A percentile compares a stretch with the other conserved stretches of the same genome.
Evolutionary conservation across 2,888 invertebrate genomes (phyloP).

Genomic region (Caenorhabditis sp.): DNA sequence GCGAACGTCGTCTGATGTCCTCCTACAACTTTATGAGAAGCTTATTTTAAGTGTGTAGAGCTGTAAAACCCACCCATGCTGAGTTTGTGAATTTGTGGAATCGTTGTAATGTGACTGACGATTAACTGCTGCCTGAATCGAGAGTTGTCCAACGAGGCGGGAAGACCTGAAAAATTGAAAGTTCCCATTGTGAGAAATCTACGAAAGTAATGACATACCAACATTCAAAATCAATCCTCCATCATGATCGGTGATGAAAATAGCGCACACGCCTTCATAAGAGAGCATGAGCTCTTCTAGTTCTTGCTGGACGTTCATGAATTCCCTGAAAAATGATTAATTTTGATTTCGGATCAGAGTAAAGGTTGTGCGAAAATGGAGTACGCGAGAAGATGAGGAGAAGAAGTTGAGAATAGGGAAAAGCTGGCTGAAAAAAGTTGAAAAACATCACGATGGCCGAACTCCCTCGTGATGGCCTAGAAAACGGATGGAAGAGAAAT

Average conservation of each 20-base stretch:
- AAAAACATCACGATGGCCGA: conserved; percentile 32
- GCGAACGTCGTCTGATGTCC: conserved; percentile 59
- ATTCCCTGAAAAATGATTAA: background rate
- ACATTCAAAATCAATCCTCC: conserved; percentile 63
- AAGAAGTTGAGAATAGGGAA: background rate
- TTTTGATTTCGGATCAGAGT: too few species aligned
- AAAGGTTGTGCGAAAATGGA: too few species aligned
- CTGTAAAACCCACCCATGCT: conserved; percentile 35
- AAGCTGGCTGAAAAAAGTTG: conserved; percentile 25
- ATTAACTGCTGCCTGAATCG: conserved; percentile 43
- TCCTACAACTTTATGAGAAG: conserved; percentile 17
- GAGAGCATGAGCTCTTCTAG: conserved; percentile 66
- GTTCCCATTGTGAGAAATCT: background rate
- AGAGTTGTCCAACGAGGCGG: conserved; percentile 41
- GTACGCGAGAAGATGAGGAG: background rate
- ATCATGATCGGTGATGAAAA: conserved; percentile 72
- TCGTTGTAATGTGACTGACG: conserved; percentile 44
- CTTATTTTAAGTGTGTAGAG: background rate
- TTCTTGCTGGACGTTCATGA: conserved; percentile 61
- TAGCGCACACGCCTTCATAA: conserved; percentile 66
- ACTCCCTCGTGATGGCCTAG: conserved; percentile 33
- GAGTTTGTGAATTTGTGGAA: conserved; percentile 61
- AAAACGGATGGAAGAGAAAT: conserved; percentile 39
- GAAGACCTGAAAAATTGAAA: conserved; percentile 26
- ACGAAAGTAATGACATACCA: conserved; percentile 44